Conservation (phyloP, 35 echinoderm and acorn worm species). For the Lytechinus pictus region DNA sequence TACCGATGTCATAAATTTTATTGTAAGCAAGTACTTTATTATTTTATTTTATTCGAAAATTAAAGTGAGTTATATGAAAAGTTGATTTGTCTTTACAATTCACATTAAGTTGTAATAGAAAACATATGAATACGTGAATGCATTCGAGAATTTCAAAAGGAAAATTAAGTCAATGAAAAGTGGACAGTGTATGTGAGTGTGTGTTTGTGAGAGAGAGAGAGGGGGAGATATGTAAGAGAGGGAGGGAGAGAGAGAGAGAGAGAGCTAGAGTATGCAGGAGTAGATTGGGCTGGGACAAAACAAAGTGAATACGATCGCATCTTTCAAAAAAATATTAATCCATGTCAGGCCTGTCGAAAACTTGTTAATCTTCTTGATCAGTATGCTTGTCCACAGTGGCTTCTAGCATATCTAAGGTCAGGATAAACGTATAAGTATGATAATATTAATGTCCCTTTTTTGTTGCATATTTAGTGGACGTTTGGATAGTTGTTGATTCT, state of each 20-base stretch:
- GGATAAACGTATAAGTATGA: not conserved
- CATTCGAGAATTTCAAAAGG: too few species aligned
- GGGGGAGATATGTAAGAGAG: not conserved
- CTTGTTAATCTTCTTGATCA: not conserved
- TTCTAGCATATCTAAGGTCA: not conserved
- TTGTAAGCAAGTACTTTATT: conserved; percentile 5
- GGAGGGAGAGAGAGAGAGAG: not conserved
- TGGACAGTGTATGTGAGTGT: too few species aligned
- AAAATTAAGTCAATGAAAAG: too few species aligned
- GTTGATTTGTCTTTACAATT: not conserved
- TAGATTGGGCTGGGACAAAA: not conserved
- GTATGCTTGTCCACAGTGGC: not conserved
- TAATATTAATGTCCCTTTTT: not conserved
- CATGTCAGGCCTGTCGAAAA: not conserved
- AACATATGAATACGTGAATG: too few species aligned
- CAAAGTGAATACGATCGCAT: not conserved
- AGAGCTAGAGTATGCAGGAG: not conserved
- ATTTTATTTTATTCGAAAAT: not conserved
- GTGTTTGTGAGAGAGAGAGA: not conserved
- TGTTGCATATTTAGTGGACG: not conserved
- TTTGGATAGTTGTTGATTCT: not conserved
- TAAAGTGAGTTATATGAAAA: not conserved
- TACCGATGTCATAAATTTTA: not conserved
- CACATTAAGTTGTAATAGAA: too few species aligned
- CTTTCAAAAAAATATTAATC: not conserved